A percentile compares a stretch with the other conserved stretches of the same genome.
phyloP scores from a whole-genome alignment of 92 coral and sea anemone genomes.

The Palythoa grandis region DNA sequence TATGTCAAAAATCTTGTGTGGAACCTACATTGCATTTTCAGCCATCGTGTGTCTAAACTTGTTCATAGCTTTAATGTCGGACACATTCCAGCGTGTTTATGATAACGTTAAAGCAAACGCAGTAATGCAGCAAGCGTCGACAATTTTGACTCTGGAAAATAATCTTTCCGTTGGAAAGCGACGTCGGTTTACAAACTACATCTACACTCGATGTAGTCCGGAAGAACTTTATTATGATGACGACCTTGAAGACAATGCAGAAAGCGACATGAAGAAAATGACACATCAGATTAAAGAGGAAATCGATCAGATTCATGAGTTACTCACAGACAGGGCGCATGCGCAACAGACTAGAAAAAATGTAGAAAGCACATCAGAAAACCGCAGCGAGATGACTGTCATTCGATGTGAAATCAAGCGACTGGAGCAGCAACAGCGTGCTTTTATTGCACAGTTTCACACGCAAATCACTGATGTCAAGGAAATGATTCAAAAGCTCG shows the following conservation, averaged over 20 bases:
- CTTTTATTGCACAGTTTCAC: slow-evolving; percentile 71
- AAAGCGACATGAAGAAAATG: slow-evolving; percentile 81
- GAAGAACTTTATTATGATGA: slow-evolving; percentile 90
- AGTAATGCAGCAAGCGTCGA: slow-evolving; percentile 94
- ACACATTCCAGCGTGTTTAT: slow-evolving; percentile 94
- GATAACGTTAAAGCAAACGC: slow-evolving; percentile 97
- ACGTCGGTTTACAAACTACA: slow-evolving; percentile 73
- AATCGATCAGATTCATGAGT: slow-evolving; percentile 64
- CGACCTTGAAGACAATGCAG: slow-evolving; percentile 75
- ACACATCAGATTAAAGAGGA: slow-evolving; percentile 92
- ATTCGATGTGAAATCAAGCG: slow-evolving; percentile 62
- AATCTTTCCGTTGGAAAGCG: slow-evolving; percentile 63
- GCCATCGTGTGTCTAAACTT: slow-evolving; percentile 87
- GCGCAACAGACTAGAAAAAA: slow-evolving; percentile 53
- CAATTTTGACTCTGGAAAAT: slow-evolving; percentile 81
- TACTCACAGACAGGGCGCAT: slow-evolving; percentile 24
- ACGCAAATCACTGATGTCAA: slow-evolving; percentile 79
- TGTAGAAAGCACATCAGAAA: slow-evolving; percentile 29
- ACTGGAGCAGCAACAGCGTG: slow-evolving; percentile 74
- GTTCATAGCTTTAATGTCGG: slow-evolving; percentile 97
- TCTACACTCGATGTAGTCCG: slow-evolving; percentile 86
- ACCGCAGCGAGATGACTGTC: slow-evolving; percentile 51
- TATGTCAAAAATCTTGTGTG: slow-evolving; percentile 94
- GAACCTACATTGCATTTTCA: slow-evolving; percentile 96
- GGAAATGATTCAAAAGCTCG: slow-evolving; percentile 67